Evolutionary conservation across 2,797 vertebrate genomes (phyloP).

Genomic region (Agapornis canus): DNA sequence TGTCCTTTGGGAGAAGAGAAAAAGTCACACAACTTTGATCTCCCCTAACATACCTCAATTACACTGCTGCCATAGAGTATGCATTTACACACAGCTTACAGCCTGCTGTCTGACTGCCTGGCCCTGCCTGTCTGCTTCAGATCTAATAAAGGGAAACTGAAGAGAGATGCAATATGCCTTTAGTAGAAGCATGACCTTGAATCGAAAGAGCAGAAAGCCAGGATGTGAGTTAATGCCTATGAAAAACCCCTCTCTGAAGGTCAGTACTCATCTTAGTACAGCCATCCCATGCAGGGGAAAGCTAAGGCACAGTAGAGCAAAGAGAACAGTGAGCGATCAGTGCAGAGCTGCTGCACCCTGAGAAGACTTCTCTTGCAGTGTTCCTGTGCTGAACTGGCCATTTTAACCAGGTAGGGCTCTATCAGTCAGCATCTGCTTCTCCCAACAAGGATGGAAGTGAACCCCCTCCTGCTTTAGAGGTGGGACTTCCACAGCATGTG

Average conservation of each 20-base stretch:
- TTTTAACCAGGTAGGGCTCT: not conserved
- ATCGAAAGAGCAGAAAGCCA: not conserved
- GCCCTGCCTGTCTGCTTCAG: not conserved
- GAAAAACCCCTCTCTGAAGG: not conserved
- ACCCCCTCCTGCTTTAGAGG: not conserved
- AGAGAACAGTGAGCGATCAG: not conserved
- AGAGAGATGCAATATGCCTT: fast-evolving
- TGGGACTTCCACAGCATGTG: fast-evolving
- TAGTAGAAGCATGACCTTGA: fast-evolving
- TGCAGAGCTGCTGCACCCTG: not conserved
- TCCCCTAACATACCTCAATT: not conserved
- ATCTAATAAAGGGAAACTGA: not conserved
- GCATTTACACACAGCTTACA: not conserved
- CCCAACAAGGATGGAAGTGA: fast-evolving
- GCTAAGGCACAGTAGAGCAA: not conserved
- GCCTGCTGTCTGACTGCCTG: not conserved
- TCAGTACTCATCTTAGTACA: not conserved
- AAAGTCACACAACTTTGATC: not conserved
- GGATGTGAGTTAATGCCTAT: not conserved
- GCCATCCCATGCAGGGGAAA: not conserved
- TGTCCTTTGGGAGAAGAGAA: not conserved
- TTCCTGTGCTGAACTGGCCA: not conserved
- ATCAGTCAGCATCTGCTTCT: not conserved
- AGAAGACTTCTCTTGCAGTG: not conserved
- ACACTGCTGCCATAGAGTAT: not conserved